Evolutionary conservation across 1,140 invertebrate species (phyloP), one percentile per base, ranked within the genome.

Genomic region (Oedothorax gibbosus): DNA sequence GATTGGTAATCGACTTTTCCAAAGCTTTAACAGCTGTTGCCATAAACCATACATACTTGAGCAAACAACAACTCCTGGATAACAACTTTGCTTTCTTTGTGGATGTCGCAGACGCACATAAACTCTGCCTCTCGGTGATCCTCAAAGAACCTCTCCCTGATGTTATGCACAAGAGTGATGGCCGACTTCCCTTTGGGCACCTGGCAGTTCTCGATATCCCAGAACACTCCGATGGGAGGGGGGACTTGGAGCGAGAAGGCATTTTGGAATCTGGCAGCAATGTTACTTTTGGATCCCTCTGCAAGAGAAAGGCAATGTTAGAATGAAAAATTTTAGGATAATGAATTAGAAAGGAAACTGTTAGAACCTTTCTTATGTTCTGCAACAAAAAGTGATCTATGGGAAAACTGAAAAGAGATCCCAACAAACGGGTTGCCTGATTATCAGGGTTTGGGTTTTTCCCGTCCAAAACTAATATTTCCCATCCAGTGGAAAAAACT

Each of bases 181-280:
- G 95, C 95, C 80, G 95, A 96, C 89, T 94, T 94, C 76, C 93
- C 93, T 89, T 93, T 93, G 9, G 96, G 95, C 57, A 97, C 94
- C 89, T 93, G 93, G 90, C 95, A 96, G 89, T 96, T 97, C 92
- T 97, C 96, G 88, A 97, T 97, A 89, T 97, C 96, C 96, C 96
- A 97, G 90, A 97, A 97, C 69, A 97, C 95, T 75, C 95, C 96
- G 89, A 97, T 94, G 0, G 95, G 95, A 71, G 93, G 93, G 69
- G 93, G 68, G 56, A 69, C 49, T 79, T 80, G 15, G 4, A 21
- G 56, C 21, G n/a, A 72, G 14, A 72, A 18, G 50, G 81, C 81
- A 78, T 87, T 77, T 71, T 86, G 76, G 68, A 87, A 86, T 53
- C 56, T 86, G 9, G 86, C 85, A 72, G 84, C 84, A 53, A 86